These are phyloP conservation scores for Antheraea mylitta DNA, from an alignment of 1,140 invertebrate genomes.

Conservation along the genomic window DNA sequence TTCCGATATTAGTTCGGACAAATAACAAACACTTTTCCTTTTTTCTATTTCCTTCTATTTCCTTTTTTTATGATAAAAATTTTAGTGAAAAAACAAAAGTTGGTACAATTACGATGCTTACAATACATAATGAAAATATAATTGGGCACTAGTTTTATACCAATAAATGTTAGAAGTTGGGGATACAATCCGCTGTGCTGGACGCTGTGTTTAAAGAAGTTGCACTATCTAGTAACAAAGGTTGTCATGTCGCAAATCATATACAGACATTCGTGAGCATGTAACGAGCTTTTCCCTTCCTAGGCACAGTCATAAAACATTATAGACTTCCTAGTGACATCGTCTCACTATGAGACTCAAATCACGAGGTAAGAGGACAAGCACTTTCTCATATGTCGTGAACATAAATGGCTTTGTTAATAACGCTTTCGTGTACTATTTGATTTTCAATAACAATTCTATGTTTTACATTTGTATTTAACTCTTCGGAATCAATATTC, in stretches of 20 bases:
- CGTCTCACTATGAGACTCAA: neutral
- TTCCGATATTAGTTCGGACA: too few species aligned
- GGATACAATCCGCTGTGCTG: neutral
- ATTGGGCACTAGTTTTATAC: too few species aligned
- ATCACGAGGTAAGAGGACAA: slow-evolving; percentile 5
- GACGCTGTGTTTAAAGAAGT: neutral
- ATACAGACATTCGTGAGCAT: neutral
- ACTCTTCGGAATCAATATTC: too few species aligned
- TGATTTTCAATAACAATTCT: neutral
- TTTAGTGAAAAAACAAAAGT: too few species aligned
- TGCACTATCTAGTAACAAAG: neutral
- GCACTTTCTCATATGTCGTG: slow-evolving; percentile 4
- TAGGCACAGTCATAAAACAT: neutral
- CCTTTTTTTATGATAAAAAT: too few species aligned
- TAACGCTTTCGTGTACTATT: neutral
- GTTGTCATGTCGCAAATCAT: neutral
- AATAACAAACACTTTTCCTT: too few species aligned
- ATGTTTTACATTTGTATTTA: too few species aligned
- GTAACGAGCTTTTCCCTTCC: neutral
- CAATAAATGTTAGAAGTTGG: too few species aligned
- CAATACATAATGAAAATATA: too few species aligned
- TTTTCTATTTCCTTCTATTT: too few species aligned
- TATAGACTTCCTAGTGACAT: slow-evolving; percentile 8
- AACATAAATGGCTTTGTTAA: neutral
- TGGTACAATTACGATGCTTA: too few species aligned